phyloP scores from a whole-genome alignment of 2,797 vertebrate species.

The Micromesistius poutassou region DNA sequence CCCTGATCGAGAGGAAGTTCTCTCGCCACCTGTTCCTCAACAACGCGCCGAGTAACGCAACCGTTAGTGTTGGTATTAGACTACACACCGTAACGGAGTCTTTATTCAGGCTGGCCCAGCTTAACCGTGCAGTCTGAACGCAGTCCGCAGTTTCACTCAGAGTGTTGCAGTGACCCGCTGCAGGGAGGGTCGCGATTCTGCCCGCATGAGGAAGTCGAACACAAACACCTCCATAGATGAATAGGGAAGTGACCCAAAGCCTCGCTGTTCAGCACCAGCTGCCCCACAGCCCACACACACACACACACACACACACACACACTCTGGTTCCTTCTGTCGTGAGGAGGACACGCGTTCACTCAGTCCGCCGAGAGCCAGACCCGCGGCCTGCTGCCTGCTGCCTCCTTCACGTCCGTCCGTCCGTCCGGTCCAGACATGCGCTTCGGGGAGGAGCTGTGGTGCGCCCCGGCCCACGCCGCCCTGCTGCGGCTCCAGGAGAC shows the following conservation, averaged over 20 bases:
- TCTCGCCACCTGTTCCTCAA: background rate
- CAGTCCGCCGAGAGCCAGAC: background rate
- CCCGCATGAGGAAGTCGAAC: constrained; percentile 56
- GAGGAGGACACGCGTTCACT: background rate
- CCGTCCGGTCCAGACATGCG: constrained; percentile 82
- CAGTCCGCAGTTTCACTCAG: background rate
- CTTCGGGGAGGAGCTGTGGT: constrained; percentile 84
- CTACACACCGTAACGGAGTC: too few species aligned
- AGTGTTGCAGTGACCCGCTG: background rate
- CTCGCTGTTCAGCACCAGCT: constrained; percentile 35
- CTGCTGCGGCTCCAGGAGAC: constrained; percentile 87
- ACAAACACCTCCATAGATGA: constrained; percentile 20
- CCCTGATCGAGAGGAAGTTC: background rate
- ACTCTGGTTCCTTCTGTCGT: background rate
- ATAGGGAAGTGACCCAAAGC: constrained; percentile 56
- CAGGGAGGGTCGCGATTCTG: constrained; percentile 8
- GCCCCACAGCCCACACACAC: constrained; percentile 5
- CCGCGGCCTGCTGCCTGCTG: background rate
- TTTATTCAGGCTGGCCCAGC: background rate
- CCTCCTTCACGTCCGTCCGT: background rate
- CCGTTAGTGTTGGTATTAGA: too few species aligned
- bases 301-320: too few species aligned
- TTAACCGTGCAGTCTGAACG: background rate
- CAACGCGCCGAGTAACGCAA: background rate
- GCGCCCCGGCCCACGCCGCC: constrained; percentile 81